Evolutionary conservation across 2,113 vertebrate genomes (phyloP), one percentile per base, ranked within the genome.

Genomic region (Guaruba guarouba): DNA sequence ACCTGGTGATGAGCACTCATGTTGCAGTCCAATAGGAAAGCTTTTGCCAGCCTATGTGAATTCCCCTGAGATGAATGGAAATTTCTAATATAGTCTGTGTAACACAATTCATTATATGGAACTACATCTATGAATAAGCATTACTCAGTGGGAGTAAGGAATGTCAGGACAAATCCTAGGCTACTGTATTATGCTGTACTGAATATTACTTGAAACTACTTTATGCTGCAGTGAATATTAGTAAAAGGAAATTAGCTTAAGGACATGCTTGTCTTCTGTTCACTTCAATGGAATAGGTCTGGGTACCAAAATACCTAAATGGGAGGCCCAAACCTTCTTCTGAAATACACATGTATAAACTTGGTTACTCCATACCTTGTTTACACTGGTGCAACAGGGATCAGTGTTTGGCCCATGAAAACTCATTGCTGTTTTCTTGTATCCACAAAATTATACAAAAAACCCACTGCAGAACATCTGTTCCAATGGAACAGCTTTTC

Each of bases 81-180:
- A 96, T 86, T 84, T 95, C 82, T 90, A 54, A 31, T 83, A 29
- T 4, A n/a, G 18, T 33, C 85, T 90, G 84, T 83, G 79, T 94
- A 93, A 83, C 33, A 52, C 55, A 90, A 33, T 92, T 88, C 82
- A 61, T 81, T 96, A 35, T 88, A 75, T 92, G 88, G 96, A 97
- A 97, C 88, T 83, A 24, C 55, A 92, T 84, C 76, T 90, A 55
- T 96, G 93, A 97, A 93, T 97, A 96, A 96, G 92, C 48, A 77
- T 97, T 97, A 95, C 93, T 97, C 96, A 96, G 90, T 67, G 29
- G 54, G 24, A 82, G 33, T 86, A 64, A 86, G 82, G 66, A 95
- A 67, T 0, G 0, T 63, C 78, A 71, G 79, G 76, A 81, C 55
- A 86, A 82, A 86, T 76, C 31, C 79, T 74, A 63, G 52, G 43